Base-by-base conservation (phyloP, 2,113 vertebrate species). In the Chaetura pelagica region DNA sequence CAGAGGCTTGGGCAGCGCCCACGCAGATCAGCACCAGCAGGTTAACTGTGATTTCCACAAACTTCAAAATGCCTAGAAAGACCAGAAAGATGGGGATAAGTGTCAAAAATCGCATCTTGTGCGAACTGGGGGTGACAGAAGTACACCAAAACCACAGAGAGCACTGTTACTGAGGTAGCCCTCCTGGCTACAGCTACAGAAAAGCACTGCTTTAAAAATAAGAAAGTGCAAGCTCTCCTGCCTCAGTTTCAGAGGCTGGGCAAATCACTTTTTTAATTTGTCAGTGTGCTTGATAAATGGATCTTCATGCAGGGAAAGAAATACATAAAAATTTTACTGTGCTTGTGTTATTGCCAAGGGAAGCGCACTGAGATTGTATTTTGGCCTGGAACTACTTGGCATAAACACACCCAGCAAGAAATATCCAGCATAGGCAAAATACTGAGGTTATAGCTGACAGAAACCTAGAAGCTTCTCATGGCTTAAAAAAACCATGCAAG, bases 11-110 rank as follows among this genome's bases (percentile, higher is more conserved):
- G 57, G 98, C 98, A 3, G 98, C 98, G 0, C 98, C 97, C 61
- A 99, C 80, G 1, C 99, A 99, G 76, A 99, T 98, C 92, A 99
- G 96, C 57, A 99, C 98, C 95, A 98, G 93, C 30, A 90, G 63
- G 71, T 98, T 98, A 90, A 98, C 98, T 1, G 95, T 83, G 48
- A 98, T 97, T 10, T 98, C 90, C 34, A 98, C 98, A 9, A 98
- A 98, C 72, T 99, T 97, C 89, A 99, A 75, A 52, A 99, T 95
- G 35, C 99, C 99, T 99, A 91, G 3, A 27, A 87, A 20, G 68
- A 79, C 66, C 29, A 78, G 55, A 40, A 73, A 64, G 22, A 54
- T 38, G 46, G n/a, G 17, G 93, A 78, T 1, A 59, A 55, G 40
- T 19, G 27, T 92, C 40, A 89, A 69, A 49, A 90, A 35, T 11